Percentiles rank a stretch among this genome's conserved stretches.
phyloP scores from a whole-genome alignment of 2,888 invertebrate genomes.

The Agelastica alni region DNA sequence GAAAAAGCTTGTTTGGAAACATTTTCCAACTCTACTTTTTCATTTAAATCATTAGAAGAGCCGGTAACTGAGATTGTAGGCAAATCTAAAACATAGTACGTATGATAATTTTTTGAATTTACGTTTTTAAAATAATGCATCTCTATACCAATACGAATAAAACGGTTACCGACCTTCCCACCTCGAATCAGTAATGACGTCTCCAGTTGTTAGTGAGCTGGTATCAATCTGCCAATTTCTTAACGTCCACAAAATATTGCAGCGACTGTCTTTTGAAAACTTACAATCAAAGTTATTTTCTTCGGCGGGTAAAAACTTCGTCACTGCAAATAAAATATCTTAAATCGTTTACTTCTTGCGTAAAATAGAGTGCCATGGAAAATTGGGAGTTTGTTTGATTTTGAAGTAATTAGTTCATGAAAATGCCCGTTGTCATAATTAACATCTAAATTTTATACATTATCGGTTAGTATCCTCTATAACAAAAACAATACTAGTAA shows the following conservation, averaged over 20 bases:
- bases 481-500: too few relatives aligned
- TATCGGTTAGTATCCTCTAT: too few relatives aligned
- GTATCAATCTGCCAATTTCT: constrained; percentile 48
- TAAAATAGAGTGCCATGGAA: too few relatives aligned
- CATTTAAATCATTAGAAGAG: constrained; percentile 41
- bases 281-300: constrained; percentile 48
- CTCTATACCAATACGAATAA: too few relatives aligned
- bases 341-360: too few relatives aligned
- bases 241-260: constrained; percentile 46
- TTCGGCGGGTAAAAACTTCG: constrained; percentile 46
- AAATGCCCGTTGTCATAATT: too few relatives aligned
- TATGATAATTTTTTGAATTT: neutral
- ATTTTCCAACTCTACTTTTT: constrained; percentile 42
- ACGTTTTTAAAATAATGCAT: too few relatives aligned
- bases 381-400: too few relatives aligned
- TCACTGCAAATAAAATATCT: constrained; percentile 46
- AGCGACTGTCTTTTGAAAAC: constrained; percentile 44
- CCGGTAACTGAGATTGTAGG: constrained; percentile 44
- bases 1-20: constrained; percentile 46
- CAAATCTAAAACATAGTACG: constrained; percentile 43
- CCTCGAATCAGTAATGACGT: constrained; percentile 46
- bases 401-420: too few relatives aligned
- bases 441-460: too few relatives aligned
- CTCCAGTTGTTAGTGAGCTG: constrained; percentile 42
- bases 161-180: constrained; percentile 52